Evolutionary conservation across 1,140 invertebrate genomes (phyloP).

Genomic region (Mycetomoellerius zeteki): DNA sequence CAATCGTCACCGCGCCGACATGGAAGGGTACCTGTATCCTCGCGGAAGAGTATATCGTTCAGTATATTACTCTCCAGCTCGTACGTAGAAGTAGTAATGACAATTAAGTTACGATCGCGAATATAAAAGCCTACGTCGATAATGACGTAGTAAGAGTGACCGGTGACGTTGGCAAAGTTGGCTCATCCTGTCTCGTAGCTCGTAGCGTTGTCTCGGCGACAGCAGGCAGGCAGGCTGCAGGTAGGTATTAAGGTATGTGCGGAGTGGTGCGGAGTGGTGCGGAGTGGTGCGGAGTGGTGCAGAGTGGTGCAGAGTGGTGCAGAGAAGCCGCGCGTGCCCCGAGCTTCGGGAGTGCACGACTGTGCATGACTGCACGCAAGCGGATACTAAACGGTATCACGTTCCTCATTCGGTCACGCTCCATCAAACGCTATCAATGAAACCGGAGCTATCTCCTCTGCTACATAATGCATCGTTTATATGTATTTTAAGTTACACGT

Average conservation of each 20-base stretch:
- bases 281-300: no score
- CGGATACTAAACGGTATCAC: constrained; percentile 41
- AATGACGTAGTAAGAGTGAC: not conserved
- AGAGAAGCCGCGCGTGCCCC: not conserved
- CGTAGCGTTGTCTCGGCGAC: not conserved
- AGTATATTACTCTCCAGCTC: not conserved
- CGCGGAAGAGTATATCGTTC: no score
- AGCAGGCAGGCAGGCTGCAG: not conserved
- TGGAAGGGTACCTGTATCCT: no score
- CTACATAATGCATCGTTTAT: constrained; percentile 24
- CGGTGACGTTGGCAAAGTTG: not conserved
- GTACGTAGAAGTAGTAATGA: not conserved
- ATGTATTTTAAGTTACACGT: not conserved
- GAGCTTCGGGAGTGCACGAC: constrained; percentile 11
- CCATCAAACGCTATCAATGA: constrained; percentile 38
- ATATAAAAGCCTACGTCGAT: not conserved
- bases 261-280: no score
- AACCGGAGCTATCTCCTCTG: constrained; percentile 4
- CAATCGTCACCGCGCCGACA: not conserved
- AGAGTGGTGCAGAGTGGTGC: no score
- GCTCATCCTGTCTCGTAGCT: not conserved
- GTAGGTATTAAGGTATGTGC: no score
- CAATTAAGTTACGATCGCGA: not conserved
- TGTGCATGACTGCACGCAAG: no score
- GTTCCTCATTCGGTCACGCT: constrained; percentile 36